These are phyloP conservation scores for Oreochromis niloticus DNA, from an alignment of 2,113 vertebrate species.

Conservation along the genomic window DNA sequence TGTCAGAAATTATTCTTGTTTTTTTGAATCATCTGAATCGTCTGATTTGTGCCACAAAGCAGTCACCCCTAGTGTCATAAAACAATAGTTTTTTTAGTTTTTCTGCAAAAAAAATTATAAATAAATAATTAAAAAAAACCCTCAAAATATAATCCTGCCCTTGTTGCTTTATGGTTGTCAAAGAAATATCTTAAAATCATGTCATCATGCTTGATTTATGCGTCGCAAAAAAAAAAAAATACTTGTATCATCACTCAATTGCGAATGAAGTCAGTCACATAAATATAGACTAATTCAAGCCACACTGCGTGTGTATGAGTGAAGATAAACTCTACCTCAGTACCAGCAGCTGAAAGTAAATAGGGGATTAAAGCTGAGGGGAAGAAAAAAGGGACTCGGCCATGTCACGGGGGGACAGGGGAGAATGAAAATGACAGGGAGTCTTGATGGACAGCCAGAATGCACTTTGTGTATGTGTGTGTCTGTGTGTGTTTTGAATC, in stretches of 20 bases:
- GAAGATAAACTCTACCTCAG: constrained; percentile 20
- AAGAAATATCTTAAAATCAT: background rate
- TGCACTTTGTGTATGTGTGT: background rate
- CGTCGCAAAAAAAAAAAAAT: background rate
- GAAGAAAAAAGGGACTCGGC: constrained; percentile 23
- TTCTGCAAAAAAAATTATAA: background rate
- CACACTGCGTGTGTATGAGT: background rate
- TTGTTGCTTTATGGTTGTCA: background rate
- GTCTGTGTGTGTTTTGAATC: background rate
- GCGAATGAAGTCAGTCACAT: constrained; percentile 7
- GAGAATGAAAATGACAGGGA: constrained; percentile 1
- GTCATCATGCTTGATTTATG: background rate
- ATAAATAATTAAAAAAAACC: rapidly evolving
- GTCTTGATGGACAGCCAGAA: constrained; percentile 26
- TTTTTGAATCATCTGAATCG: background rate
- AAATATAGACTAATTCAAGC: background rate
- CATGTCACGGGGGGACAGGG: background rate
- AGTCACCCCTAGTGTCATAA: background rate
- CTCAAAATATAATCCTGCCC: background rate
- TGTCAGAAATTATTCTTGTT: background rate
- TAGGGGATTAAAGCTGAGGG: constrained; percentile 30
- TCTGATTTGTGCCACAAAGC: background rate
- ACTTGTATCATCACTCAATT: background rate
- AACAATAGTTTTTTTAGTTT: background rate
- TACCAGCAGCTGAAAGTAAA: constrained; percentile 26